phyloP scores from a whole-genome alignment of 2,797 vertebrate species.

The Stomatorhinus walkeri region DNA sequence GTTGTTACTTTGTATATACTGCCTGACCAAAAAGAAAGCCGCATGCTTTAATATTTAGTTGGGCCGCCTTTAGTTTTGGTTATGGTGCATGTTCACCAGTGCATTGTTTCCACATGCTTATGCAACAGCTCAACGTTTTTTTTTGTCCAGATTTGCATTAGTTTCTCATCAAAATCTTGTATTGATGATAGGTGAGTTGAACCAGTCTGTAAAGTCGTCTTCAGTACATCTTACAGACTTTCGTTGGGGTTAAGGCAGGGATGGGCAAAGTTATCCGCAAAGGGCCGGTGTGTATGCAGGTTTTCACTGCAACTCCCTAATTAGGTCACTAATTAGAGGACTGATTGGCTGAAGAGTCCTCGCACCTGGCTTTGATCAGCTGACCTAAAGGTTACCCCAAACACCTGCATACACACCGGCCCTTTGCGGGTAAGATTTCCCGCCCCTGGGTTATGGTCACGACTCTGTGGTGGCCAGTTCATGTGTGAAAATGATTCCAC shows the following conservation, averaged over 20 bases:
- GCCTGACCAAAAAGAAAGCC: not conserved
- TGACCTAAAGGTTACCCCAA: too few species aligned
- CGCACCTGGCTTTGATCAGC: too few species aligned
- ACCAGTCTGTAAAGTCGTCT: not conserved
- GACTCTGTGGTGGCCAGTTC: not conserved
- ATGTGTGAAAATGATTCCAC: not conserved
- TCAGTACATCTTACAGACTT: not conserved
- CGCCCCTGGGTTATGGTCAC: not conserved
- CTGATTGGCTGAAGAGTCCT: too few species aligned
- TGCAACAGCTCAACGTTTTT: not conserved
- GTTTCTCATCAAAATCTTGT: not conserved
- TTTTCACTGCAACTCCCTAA: too few species aligned
- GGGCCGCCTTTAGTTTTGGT: not conserved
- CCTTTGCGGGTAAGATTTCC: too few species aligned
- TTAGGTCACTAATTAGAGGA: too few species aligned
- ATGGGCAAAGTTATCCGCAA: too few species aligned
- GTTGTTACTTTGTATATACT: not conserved
- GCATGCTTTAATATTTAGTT: not conserved
- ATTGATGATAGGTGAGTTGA: not conserved
- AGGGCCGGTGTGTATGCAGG: too few species aligned
- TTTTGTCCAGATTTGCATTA: not conserved
- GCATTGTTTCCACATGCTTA: not conserved
- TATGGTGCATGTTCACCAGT: not conserved
- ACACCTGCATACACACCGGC: too few species aligned
- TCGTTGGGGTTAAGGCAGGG: not conserved